phyloP scores from a whole-genome alignment of 2,888 invertebrate species.

The Monoplex corrugatus region DNA sequence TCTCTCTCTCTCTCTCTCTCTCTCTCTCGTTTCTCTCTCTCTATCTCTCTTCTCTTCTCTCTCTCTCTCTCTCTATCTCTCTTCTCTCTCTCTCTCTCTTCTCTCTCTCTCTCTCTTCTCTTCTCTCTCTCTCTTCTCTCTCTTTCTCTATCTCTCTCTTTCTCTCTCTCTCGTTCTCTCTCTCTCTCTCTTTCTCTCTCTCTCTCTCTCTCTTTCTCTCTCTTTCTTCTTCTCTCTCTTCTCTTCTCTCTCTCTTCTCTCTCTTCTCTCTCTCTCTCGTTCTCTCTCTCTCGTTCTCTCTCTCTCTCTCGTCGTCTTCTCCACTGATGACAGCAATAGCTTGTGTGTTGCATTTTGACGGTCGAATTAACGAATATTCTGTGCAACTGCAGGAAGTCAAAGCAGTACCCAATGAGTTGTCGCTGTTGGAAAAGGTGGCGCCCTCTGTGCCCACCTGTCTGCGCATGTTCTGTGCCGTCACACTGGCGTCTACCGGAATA shows the following conservation, averaged over 20 bases:
- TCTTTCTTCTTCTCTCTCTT: background rate
- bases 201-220: background rate
- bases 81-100: background rate
- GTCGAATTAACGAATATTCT: too few species aligned
- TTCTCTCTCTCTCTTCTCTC: background rate
- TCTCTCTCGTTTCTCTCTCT: background rate
- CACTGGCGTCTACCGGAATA: background rate
- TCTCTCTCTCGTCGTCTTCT: background rate
- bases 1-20: too few species aligned
- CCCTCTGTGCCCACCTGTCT: constrained; percentile 54
- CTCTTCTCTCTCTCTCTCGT: background rate
- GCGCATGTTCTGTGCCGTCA: background rate
- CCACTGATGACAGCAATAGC: too few species aligned
- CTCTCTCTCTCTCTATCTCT: background rate
- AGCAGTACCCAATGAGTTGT: constrained; percentile 40
- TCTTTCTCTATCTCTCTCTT: background rate
- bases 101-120: background rate
- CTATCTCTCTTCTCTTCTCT: background rate
- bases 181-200: background rate
- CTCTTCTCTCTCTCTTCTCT: background rate
- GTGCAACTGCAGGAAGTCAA: constrained; percentile 50
- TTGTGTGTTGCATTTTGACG: too few species aligned
- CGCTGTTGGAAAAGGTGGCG: constrained; percentile 43
- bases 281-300: too few species aligned
- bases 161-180: background rate